phyloP scores from a whole-genome alignment of 2,888 invertebrate genomes.

The Parnassius mnemosyne region DNA sequence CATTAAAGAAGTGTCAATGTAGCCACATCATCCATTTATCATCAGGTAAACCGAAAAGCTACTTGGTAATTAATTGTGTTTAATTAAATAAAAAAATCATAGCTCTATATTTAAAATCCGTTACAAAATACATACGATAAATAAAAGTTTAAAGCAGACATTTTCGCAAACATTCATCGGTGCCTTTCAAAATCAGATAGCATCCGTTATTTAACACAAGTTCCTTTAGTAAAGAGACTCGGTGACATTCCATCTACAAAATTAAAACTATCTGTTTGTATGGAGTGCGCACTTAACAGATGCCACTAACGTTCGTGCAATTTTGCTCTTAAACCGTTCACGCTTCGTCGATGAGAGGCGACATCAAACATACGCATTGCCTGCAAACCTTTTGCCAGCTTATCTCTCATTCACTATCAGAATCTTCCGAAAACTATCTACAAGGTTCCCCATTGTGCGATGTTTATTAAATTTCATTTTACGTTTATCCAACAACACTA shows the following conservation, averaged over 20 bases:
- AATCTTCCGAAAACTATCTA: constrained; percentile 70
- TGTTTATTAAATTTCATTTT: constrained; percentile 81
- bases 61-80: too few species aligned
- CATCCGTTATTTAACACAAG: constrained; percentile 24
- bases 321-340: constrained; percentile 75
- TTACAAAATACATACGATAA: not conserved
- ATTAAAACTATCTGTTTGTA: constrained; percentile 76
- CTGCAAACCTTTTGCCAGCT: constrained; percentile 77
- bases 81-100: not conserved
- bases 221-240: constrained; percentile 31
- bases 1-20: too few species aligned
- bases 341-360: constrained; percentile 74
- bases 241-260: constrained; percentile 72
- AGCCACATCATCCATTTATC: too few species aligned
- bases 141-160: constrained; percentile 1
- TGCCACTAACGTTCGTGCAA: constrained; percentile 72
- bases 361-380: constrained; percentile 77
- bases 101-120: too few species aligned
- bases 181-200: constrained; percentile 23
- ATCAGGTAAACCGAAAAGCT: too few species aligned
- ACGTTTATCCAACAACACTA: constrained; percentile 79
- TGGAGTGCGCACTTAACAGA: constrained; percentile 71
- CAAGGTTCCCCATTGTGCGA: constrained; percentile 66
- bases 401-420: constrained; percentile 76
- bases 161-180: constrained; percentile 13